Base-by-base conservation (phyloP, 2,113 vertebrate species). In the Desmodus rotundus region DNA sequence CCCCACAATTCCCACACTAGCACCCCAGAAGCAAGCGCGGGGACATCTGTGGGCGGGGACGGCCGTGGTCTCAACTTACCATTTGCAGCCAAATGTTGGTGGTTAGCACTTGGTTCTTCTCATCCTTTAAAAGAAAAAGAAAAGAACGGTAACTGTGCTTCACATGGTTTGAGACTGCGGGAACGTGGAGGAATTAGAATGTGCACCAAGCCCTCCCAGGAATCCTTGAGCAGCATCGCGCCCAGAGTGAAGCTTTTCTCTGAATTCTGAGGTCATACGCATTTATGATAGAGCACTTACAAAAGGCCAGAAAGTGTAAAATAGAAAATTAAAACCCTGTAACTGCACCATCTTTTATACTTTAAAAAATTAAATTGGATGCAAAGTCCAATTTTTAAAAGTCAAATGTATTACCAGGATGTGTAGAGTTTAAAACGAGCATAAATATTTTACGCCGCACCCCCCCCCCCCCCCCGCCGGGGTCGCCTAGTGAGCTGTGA, bases 41-140 rank as follows among this genome's bases (percentile, higher is more conserved):
- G 54, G 28, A 74, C 68, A 24, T 31, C 6, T 4, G 0, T 0
- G 16, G 58, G 13, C 4, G 0, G 16, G 4, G 88, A 76, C 13
- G 5, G 24, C 84, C 45, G 11, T 43, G 41, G 47, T 28, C 54
- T 93, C 88, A 89, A 98, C 99, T 98, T 97, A 99, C 99, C 99
- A 99, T 98, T 77, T 99, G 99, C 7, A 99, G 98, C 99, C 99
- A 99, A 91, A 99, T 99, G 96, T 99, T 99, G 84, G 99, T 99
- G 52, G 99, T 99, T 96, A 99, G 98, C 91, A 99, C 99, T 98
- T 99, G 99, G 97, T 99, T 99, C 98, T 99, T 99, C 98, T 99
- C 99, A 98, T 99, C 99, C 99, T 99, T 98, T 47, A 98, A 98
- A 94, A 45, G 73, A 85, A 43, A 97, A 87, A 88, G 84, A 56